Base-by-base conservation (phyloP, 2,113 vertebrate species). In the Eulemur macaco region DNA sequence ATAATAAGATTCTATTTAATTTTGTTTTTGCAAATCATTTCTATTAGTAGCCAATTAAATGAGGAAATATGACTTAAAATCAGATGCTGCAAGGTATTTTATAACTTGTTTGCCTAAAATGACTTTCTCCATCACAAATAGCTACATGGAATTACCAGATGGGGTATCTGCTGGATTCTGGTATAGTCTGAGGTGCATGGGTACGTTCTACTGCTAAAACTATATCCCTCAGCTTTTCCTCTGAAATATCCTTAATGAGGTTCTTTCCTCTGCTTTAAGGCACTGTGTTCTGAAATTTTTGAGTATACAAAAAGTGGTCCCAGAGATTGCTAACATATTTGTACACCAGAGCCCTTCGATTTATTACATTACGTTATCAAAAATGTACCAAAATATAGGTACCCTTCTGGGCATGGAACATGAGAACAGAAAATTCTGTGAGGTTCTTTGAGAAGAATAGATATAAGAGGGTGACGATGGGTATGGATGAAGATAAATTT, bases 1-100 rank as follows among this genome's bases (percentile, higher is more conserved):
- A 50, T 91, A 64, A 56, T 77, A 91, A 66, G 18, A 23, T 82
- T 83, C 27, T 8, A 1, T 29, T 80, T 93, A 60, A 63, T 83
- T 96, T 50, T 90, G 95, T 74, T 92, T 94, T 10, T 86, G 23
- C 5, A 86, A 89, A 77, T 56, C 29, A 47, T 87, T 91, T 88
- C 18, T 45, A 69, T 17, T 77, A 34, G 23, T 91, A 91, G 37
- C 8, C 20, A 45, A 42, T 29, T 91, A 68, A 95, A 60, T 71
- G 39, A 1, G 20, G 23, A 89, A 85, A 68, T 2, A 20, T 37
- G 8, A 34, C 23, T 89, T 90, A 84, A 95, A 89, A 74, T 60
- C 27, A 68, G 78, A 80, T 90, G n/a, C 7, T 91, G 83, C 31
- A 50, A 74, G 45, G 14, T 60, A 50, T 68, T 77, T 92, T 45